Base-by-base conservation (phyloP, 2,797 vertebrate genomes). In the Ctenopoma kingsleyae region DNA sequence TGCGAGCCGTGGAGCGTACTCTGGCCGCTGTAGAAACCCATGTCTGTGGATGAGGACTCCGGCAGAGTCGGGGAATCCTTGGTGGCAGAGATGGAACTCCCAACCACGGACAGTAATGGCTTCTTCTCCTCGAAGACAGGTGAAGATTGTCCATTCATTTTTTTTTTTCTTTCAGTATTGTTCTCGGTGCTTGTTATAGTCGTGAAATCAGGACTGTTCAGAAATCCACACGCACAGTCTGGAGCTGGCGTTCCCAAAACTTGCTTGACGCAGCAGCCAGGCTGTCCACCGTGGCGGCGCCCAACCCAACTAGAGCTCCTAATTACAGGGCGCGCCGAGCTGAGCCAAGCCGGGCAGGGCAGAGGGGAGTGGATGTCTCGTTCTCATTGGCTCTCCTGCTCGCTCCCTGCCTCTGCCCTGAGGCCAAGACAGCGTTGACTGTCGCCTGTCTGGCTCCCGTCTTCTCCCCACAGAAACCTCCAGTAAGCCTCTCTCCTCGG, bases 311-410 rank as follows among this genome's bases (percentile, higher is more conserved):
- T 91, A 75, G 90, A 96, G 95, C 94, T 95, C 94, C 93, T 96
- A 96, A 97, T 97, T 95, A 96, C 90, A 95, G 95, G 95, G 95
- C 92, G 90, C 91, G 96, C 87, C 90, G 78, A 77, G 83, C 79
- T 13, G 80, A 82, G 83, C 89, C 84, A 22, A 72, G 87, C 87
- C 85, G 83, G 84, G 85, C 84, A 86, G 82, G 86, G 83, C 85
- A 49, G 81, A 85, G 65, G 71, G 84, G 86, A 82, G 95, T 94
- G 94, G 93, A 94, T 91, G 93, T 93, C 90, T 92, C 88, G 85
- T 92, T 93, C 96, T 94, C 92, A 97, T 97, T 98, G 97, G 97
- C 94, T 96, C 93, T 76, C 81, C 87, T 5, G 89, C 92, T 75
- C 74, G 72, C 80, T 87, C 76, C 62, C 80, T 87, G 72, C 80